Evolutionary conservation across 2,113 vertebrate species (phyloP), one percentile per base, ranked within the genome.

Genomic region (Hiodon tergisus): DNA sequence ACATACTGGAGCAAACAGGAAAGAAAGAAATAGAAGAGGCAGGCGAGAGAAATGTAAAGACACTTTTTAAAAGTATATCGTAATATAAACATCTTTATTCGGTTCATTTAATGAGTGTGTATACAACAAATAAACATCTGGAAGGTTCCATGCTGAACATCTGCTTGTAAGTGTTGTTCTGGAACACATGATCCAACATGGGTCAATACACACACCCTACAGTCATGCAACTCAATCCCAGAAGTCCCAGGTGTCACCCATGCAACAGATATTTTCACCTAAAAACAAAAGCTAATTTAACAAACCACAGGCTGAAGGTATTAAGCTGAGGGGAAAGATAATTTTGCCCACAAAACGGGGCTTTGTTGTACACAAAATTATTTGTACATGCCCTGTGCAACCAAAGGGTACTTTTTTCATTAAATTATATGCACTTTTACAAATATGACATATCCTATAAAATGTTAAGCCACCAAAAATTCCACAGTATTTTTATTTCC

Each of bases 41-140:
- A 70, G 47, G 67, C 1, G 83, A 77, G 69, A 50, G 71, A 81
- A 81, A 78, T 79, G 80, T 71, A 59, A 73, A 76, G 85, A 90
- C 77, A 86, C 90, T 82, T 89, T 85, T 92, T 91, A 92, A 94
- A 94, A 92, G 86, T 92, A 91, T 89, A 91, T 90, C 86, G 93
- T 93, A 91, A 93, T 93, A 94, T 89, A 99, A 98, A 96, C 91
- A 91, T 94, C 31, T 97, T 97, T 93, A 96, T 97, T 97, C 89
- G 93, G 95, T 98, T 94, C 94, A 93, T 97, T 96, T 94, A 11
- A 50, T 60, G 31, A 31, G 57, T 92, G 94, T 94, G 93, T 95
- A 93, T 95, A 97, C 94, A 96, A 98, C 94, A 97, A 96, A 96
- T 94, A 94, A 97, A 96, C 92, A 94, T 94, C 86, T 95, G 90